phyloP scores from a whole-genome alignment of 2,113 vertebrate genomes.

The Sinocyclocheilus anshuiensis region DNA sequence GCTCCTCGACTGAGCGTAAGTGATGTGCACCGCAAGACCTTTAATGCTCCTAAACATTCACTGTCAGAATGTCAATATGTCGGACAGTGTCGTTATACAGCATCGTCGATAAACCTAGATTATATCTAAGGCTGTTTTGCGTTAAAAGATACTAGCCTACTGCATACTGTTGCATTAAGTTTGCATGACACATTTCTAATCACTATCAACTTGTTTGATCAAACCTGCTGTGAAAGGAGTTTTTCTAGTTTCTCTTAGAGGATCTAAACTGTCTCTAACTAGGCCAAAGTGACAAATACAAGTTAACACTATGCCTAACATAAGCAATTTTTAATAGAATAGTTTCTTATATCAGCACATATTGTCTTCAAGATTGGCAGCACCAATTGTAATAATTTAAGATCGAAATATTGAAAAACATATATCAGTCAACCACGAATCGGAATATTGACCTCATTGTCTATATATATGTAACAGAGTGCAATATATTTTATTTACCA shows the following conservation, averaged over 20 bases:
- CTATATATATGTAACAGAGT: too few species aligned
- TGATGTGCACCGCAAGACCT: constrained; percentile 25
- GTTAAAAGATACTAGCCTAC: not conserved
- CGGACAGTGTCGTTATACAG: not conserved
- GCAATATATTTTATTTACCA: too few species aligned
- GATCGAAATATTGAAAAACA: not conserved
- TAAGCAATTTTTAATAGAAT: not conserved
- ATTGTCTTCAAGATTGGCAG: not conserved
- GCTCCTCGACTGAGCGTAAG: constrained; percentile 38
- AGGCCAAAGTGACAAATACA: not conserved
- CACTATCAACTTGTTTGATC: not conserved
- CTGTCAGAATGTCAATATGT: constrained; percentile 11
- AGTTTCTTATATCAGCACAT: not conserved
- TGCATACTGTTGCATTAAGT: not conserved
- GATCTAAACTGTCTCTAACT: not conserved
- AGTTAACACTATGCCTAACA: not conserved
- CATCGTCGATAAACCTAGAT: not conserved
- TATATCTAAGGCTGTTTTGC: not conserved
- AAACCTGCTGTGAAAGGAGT: not conserved
- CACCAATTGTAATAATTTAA: not conserved
- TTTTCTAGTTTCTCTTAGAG: not conserved
- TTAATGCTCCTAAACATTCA: not conserved
- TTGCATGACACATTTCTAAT: not conserved
- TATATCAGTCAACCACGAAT: not conserved
- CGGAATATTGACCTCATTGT: too few species aligned